Evolutionary conservation across 2,797 vertebrate genomes (phyloP), one percentile per base, ranked within the genome.

Genomic region (Philypnodon macrostomus): DNA sequence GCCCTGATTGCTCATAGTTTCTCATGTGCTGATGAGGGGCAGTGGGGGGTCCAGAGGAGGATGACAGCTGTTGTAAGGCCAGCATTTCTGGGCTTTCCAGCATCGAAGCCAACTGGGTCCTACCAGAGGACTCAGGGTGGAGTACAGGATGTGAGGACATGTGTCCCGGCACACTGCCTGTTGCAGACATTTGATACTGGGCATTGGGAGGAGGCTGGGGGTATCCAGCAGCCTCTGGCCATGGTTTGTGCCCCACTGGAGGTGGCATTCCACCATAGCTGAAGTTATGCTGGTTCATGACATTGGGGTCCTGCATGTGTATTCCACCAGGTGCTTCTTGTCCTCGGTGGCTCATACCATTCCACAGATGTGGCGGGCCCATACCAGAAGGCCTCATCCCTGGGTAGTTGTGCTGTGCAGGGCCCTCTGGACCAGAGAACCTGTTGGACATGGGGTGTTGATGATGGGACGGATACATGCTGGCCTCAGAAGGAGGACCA

Each of bases 71-170:
- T 88, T 99, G 97, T 88, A 99, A 92, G 73, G 95, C 97, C 3
- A 97, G 91, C 97, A 99, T 99, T 86, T 99, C 97, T 0, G 97
- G 97, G 85, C 97, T 99, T 79, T 98, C 93, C 90, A 99, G 88
- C 97, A 99, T 99, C 53, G 97, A 98, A 58, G 93, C 85, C 78
- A 91, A 71, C 58, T 76, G 73, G 21, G 87, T 59, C 79, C 89
- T 83, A 61, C 74, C 53, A 15, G 78, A 67, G 79, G 87, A 54
- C 87, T 85, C 93, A 77, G 72, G 50, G 29, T 79, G 92, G 75
- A 80, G 85, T 63, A 58, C 83, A 56, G 75, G 87, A 69, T 72
- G 90, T 67, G 79, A 73, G 29, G 81, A 72, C 66, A 68, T 40
- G 18, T 77, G 63, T 15, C 81, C 82, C 0, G 70, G 65, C 12